Conservation (phyloP, 2,888 invertebrate species). For the Tetranychus piercei region DNA sequence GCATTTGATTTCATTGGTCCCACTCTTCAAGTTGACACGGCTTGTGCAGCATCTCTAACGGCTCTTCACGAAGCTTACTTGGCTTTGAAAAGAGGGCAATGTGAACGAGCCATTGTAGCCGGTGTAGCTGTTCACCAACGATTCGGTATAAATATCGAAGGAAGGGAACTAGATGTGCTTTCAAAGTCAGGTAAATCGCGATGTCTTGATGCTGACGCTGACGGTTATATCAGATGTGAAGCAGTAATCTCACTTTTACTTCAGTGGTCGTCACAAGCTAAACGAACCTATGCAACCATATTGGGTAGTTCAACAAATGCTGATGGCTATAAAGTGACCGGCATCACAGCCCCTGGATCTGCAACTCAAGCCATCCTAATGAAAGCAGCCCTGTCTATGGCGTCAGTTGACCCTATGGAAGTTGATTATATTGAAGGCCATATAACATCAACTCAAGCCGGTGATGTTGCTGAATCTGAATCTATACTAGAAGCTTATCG, state of each 20-base stretch:
- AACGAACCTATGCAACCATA: conserved; percentile 64
- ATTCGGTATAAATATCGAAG: not conserved
- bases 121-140: conserved; percentile 34
- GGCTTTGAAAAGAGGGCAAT: conserved; percentile 44
- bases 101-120: conserved; percentile 39
- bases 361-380: conserved; percentile 47
- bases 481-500: conserved; percentile 49
- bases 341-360: conserved; percentile 66
- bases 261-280: conserved; percentile 51
- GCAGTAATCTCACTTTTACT: conserved; percentile 50
- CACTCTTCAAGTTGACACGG: conserved; percentile 19
- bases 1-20: conserved; percentile 69
- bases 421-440: conserved; percentile 40
- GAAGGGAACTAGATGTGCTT: not conserved
- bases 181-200: conserved; percentile 34
- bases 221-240: conserved; percentile 59
- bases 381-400: conserved; percentile 16
- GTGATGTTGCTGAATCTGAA: conserved; percentile 39
- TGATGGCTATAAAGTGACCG: conserved; percentile 76
- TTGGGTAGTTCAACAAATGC: conserved; percentile 75
- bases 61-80: conserved; percentile 35
- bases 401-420: conserved; percentile 33
- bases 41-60: conserved; percentile 21
- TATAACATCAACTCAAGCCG: conserved; percentile 40
- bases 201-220: conserved; percentile 36